Base-by-base conservation (phyloP, 2,888 invertebrate species). In the Philopedon plagiatum region DNA sequence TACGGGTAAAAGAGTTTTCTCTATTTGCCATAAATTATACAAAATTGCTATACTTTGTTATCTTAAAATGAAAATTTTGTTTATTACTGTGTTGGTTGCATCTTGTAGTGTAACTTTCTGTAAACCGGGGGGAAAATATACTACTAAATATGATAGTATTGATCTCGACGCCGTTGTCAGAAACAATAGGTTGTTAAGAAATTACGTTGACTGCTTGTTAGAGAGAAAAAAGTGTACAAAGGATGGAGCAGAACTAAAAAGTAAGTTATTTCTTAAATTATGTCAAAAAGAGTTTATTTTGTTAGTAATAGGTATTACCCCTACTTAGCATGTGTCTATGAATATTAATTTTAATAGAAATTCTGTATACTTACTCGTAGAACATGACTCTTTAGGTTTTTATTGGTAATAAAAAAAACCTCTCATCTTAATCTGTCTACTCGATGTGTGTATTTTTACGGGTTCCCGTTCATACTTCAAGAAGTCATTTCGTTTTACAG, bases 161-260 rank as follows among this genome's bases (percentile, higher is more conserved):
- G 87, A 93, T 82, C 65, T 93, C 68, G 89, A 93, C 51, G 89
- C 90, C 79, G 90, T 93, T 75, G 83, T 93, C 21, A 82, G 79
- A 3, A 93, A 90, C 83, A 89, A 90, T 32, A 87, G 92, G 23
- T 85, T 93, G 9, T 83, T 93, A 1, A 85, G 86, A 29, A 90
- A 89, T 49, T 92, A 93, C 79, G 84, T 90, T 49, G 88, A 91
- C 71, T 94, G 94, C 78, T 78, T 93, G 39, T 82, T 93, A 78
- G 89, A 88, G 0, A 86, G 84, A 69, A 90, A 90, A 11, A 89
- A 87, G 51, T 93, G 93, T 82, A 92, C 90, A 1, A 87, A 92
- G 9, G 93, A 93, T 79, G 93, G 89, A 71, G 88, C 89, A 78
- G 90, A 91, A 84, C 85, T 94, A 1, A 93, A 91, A 87, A 87